Evolutionary conservation across 2,888 invertebrate species (phyloP), one percentile per base, ranked within the genome.

Genomic region (Hoplodrina blanda): DNA sequence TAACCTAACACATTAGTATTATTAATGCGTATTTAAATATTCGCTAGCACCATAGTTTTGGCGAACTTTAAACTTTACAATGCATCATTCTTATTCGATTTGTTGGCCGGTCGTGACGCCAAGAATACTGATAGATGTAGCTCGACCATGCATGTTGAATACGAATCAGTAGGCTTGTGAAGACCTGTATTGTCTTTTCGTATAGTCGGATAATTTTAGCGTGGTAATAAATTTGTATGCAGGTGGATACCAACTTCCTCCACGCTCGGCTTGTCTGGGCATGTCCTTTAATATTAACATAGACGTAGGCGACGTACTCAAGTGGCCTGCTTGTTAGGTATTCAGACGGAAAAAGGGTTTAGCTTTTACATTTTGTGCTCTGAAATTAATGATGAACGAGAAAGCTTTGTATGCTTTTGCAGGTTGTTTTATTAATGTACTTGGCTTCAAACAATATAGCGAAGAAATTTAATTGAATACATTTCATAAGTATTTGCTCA

Each of bases 201-300:
- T 87, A 89, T 81, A 84, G 88, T 84, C 83, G 91, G 75, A 87
- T 83, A 91, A 86, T 80, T 81, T 85, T 84, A 69, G 86, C 88
- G 87, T 89, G 87, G 89, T 88, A 87, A 89, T 90, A 84, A 90
- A 94, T 95, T 94, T 90, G 93, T 93, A 95, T 95, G 91, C 94
- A 88, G 83, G 89, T 87, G 83, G 87, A 86, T 83, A 77, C 85
- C 72, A 86, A 89, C 90, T 93, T 91, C 93, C 91, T 93, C 89
- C 84, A 85, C 87, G 85, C 82, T 88, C 86, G 83, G 86, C 80
- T 81, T 87, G 93, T 93, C 90, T 91, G 89, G 86, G 84, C 88
- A 77, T 91, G 93, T 93, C 90, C 88, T 90, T 85, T 87, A 87
- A 85, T 88, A 91, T 93, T 91, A 88, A 91, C 91, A 91, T 91